Evolutionary conservation across 2,888 invertebrate genomes (phyloP).

Genomic region (Malthinus seriepunctatus): DNA sequence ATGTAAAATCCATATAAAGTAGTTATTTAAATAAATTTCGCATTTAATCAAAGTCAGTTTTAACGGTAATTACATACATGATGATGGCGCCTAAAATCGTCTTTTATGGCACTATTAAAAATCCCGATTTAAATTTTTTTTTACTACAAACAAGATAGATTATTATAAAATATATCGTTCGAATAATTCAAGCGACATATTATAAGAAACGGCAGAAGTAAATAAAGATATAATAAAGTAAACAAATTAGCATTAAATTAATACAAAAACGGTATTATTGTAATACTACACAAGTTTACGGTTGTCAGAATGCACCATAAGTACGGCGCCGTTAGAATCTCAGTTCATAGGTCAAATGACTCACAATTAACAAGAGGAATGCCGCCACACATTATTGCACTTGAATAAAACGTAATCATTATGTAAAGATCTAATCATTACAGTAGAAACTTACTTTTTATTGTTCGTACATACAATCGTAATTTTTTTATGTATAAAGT

Average conservation of each 20-base stretch:
- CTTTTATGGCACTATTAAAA: no score
- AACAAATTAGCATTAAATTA: conserved; percentile 6
- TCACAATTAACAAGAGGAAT: conserved; percentile 43
- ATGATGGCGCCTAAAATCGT: no score
- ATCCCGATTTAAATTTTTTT: no score
- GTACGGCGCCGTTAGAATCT: conserved; percentile 36
- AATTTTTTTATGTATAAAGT: no score
- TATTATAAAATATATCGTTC: no score
- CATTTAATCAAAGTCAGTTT: no score
- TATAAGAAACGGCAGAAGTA: no score
- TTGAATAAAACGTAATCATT: conserved; percentile 39
- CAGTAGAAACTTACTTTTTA: conserved; percentile 15
- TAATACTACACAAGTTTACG: conserved; percentile 16
- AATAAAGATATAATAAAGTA: background rate
- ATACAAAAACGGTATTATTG: conserved; percentile 12
- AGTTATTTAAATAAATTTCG: no score
- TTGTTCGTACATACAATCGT: conserved; percentile 12
- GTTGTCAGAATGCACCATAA: conserved; percentile 27
- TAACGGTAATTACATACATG: no score
- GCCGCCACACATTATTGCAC: conserved; percentile 38
- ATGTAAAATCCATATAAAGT: no score
- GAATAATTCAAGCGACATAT: no score
- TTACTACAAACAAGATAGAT: no score
- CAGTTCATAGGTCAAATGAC: conserved; percentile 42
- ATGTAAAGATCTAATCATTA: conserved; percentile 27